Base-by-base conservation (phyloP, 2,797 vertebrate genomes). In the Micropoecilia bifurca region DNA sequence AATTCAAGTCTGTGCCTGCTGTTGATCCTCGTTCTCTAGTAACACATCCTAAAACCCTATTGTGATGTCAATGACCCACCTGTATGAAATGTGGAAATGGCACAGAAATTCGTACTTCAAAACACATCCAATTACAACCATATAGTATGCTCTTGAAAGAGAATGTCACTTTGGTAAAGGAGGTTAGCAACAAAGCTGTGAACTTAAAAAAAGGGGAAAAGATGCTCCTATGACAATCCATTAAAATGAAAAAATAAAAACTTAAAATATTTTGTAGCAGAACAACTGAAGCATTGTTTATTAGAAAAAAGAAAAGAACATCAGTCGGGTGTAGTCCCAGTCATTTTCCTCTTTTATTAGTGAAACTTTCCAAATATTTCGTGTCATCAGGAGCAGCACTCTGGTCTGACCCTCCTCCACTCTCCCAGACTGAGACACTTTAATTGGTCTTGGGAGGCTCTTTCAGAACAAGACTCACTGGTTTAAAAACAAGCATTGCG, bases 371-470 rank as follows among this genome's bases (percentile, higher is more conserved):
- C 68, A 9, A 79, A 84, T 85, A 47, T 79, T 74, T 41, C 33
- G 30, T 8, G 85, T 81, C 86, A 78, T 84, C 16, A 55, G 50
- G 77, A 77, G 45, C 73, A 75, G 63, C 77, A 45, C 82, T 82
- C 43, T 80, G 79, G 78, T 75, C 61, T 72, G 48, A 68, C 71
- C 80, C 80, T 28, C n/a, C 53, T 59, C 57, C 79, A 82, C 76
- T 75, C 36, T 16, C 74, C 41, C 55, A 72, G 46, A 84, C 76
- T 71, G 71, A 89, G 61, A 83, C 73, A 63, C 59, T 85, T 77
- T 86, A 86, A 92, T 88, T 92, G 91, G 87, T 86, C 83, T 82
- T 82, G 4, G 53, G 90, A 88, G 83, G 80, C 73, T 77, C 30
- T 81, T 88, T 81, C 61, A 66, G 81, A 85, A 84, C 71, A 85